Evolutionary conservation across 2,797 vertebrate species (phyloP), one percentile per base, ranked within the genome.

Genomic region (Moxostoma hubbsi): DNA sequence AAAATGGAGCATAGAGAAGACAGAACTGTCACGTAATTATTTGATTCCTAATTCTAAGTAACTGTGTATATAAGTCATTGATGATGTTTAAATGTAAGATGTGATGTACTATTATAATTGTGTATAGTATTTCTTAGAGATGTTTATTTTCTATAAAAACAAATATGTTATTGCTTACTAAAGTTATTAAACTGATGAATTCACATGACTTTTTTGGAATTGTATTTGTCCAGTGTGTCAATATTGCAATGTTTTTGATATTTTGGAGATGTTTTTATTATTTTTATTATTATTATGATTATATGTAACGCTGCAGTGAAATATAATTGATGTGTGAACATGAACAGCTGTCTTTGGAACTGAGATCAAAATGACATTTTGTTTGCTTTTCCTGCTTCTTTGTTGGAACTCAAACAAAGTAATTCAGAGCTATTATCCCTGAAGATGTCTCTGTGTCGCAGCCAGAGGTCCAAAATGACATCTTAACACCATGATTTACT

Each of bases 71-170:
- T 93, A 95, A 92, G 93, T 95, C 93, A 93, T 95, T 94, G 93
- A 93, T 90, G 90, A 92, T 93, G 94, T 95, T 94, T 94, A 94
- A 94, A 93, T 94, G 94, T 94, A 95, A 95, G 90, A 94, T 94
- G 94, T 95, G 93, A 92, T 95, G 94, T 94, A 95, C 93, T 93
- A 94, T 93, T 94, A 94, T 94, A 94, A 94, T 93, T 94, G 94
- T 95, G 94, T 95, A 95, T 95, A 95, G 94, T 95, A 95, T 94
- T 95, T 95, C 93, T 91, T 95, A 95, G 94, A 95, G 94, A 95
- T 95, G 94, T 95, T 95, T 95, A 95, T 95, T 95, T 95, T 95
- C 92, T 95, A 95, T 95, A 94, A 95, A 93, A 94, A 93, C 90
- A 91, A 94, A 93, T 94, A 94, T 93, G 94, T 95, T 93, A 94